These are phyloP conservation scores for Acanthiza pusilla DNA, from an alignment of 2,797 vertebrate genomes.

Conservation along the genomic window DNA sequence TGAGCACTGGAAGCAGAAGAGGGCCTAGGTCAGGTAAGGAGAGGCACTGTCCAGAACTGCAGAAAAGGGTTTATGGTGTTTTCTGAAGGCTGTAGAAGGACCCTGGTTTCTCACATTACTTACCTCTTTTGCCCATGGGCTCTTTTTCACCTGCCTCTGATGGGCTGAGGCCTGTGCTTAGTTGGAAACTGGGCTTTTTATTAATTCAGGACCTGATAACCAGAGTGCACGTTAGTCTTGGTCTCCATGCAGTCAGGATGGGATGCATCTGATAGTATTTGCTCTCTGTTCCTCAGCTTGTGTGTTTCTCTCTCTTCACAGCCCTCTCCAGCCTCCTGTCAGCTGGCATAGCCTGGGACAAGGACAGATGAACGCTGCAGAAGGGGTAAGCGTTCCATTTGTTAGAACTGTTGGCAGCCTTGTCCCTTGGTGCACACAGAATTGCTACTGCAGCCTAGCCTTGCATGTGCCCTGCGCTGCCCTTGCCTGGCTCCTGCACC, in stretches of 20 bases:
- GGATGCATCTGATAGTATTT: background rate
- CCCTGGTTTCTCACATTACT: background rate
- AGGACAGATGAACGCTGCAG: accelerated
- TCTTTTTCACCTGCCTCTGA: background rate
- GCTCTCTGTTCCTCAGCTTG: background rate
- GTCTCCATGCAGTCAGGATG: background rate
- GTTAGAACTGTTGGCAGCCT: background rate
- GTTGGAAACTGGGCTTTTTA: background rate
- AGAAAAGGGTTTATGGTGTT: background rate
- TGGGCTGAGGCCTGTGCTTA: background rate
- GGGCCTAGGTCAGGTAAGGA: background rate
- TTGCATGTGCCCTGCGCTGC: background rate
- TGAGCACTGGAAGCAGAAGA: background rate
- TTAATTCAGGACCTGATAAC: background rate
- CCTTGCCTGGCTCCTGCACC: background rate
- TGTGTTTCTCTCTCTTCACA: background rate
- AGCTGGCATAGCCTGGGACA: accelerated
- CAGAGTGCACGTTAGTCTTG: too few species aligned
- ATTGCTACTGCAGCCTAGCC: background rate
- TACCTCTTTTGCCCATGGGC: background rate
- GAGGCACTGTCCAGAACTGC: background rate
- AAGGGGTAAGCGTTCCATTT: background rate
- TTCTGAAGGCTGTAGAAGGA: background rate
- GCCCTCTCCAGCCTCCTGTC: background rate
- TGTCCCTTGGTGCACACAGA: accelerated